Evolutionary conservation across 2,797 vertebrate genomes (phyloP).

Genomic region (Halcyon chelicuti): DNA sequence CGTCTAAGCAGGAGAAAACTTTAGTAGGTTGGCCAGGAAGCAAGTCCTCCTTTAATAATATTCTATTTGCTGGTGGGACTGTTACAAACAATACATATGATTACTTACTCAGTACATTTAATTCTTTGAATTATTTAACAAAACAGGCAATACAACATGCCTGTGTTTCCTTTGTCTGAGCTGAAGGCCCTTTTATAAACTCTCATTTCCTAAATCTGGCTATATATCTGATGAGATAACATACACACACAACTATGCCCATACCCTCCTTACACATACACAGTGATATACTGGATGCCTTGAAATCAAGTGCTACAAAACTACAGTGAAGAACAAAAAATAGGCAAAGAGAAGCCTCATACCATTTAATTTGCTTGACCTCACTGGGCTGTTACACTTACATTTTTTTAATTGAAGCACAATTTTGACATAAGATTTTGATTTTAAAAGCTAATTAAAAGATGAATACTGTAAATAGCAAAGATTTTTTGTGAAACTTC

Average conservation of each 20-base stretch:
- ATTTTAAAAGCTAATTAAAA: not conserved
- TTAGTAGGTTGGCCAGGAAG: not conserved
- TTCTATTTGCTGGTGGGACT: not conserved
- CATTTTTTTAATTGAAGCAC: not conserved
- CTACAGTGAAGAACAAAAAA: not conserved
- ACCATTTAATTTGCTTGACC: not conserved
- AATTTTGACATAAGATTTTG: not conserved
- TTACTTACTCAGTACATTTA: not conserved
- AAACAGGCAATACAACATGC: not conserved
- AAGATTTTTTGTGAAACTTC: not conserved
- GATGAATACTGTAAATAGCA: not conserved
- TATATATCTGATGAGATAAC: not conserved
- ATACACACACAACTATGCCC: not conserved
- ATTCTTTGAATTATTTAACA: not conserved
- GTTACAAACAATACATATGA: not conserved
- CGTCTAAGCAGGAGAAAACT: not conserved
- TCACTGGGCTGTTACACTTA: not conserved
- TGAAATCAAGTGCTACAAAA: not conserved
- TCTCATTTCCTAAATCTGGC: not conserved
- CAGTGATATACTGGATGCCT: not conserved
- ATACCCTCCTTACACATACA: not conserved
- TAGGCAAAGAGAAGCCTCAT: not conserved
- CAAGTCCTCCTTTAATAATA: not conserved
- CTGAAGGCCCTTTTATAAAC: not conserved
- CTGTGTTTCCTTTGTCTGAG: not conserved